Evolutionary conservation across 2,797 vertebrate species (phyloP).

Genomic region (Amazona ochrocephala): DNA sequence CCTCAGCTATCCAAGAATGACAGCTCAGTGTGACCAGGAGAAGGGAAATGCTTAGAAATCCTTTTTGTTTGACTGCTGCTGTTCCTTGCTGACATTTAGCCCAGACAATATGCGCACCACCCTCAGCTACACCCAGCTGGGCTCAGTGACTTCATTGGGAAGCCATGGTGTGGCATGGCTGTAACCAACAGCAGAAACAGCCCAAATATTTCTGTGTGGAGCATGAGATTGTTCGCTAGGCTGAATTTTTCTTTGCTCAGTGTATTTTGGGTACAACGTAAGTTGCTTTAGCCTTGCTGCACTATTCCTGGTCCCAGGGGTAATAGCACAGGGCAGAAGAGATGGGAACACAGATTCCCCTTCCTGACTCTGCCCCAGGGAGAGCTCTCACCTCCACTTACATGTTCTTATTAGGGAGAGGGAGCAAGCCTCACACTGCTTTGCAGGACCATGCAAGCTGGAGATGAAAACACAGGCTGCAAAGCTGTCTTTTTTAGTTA

Average conservation of each 20-base stretch:
- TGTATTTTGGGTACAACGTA: background rate
- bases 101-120: slow-evolving; percentile 49
- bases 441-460: background rate
- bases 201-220: background rate
- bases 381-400: background rate
- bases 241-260: background rate
- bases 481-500: background rate
- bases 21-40: background rate
- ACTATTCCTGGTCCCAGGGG: background rate
- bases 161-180: background rate
- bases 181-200: background rate
- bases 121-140: slow-evolving; percentile 61
- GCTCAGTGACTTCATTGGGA: slow-evolving; percentile 47
- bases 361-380: background rate
- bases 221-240: background rate
- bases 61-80: background rate
- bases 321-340: background rate
- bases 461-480: background rate
- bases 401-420: background rate
- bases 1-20: background rate
- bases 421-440: background rate
- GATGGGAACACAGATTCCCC: background rate
- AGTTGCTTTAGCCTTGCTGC: background rate
- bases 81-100: slow-evolving; percentile 55
- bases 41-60: slow-evolving; percentile 45